Percentiles rank a stretch among this genome's conserved stretches.
phyloP scores from a whole-genome alignment of 2,888 invertebrate genomes.

The Yponomeuta plumbellus region DNA sequence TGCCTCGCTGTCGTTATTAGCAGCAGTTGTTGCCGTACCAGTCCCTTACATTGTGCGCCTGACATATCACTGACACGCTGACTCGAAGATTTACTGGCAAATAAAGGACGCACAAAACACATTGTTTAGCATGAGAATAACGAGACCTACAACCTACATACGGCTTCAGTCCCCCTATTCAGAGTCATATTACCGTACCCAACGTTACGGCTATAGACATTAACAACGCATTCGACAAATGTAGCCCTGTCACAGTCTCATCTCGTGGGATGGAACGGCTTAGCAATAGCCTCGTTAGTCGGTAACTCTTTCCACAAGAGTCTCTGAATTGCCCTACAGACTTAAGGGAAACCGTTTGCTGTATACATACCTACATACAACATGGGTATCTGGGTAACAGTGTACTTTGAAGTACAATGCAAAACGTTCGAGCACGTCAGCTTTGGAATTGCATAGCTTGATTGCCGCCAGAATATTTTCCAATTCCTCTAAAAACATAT shows the following conservation, averaged over 20 bases:
- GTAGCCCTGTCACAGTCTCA: background rate
- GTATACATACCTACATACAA: no score
- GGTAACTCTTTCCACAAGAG: no score
- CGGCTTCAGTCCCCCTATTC: background rate
- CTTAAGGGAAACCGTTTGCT: no score
- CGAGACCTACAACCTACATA: constrained; percentile 11
- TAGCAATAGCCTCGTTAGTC: background rate
- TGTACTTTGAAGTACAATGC: no score
- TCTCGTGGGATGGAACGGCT: background rate
- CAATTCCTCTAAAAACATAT: no score
- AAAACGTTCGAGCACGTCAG: no score
- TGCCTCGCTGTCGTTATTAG: no score
- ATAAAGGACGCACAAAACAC: constrained; percentile 24
- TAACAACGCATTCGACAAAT: background rate
- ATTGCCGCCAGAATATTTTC: no score
- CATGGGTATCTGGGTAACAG: no score
- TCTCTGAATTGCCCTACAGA: no score
- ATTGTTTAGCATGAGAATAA: constrained; percentile 11
- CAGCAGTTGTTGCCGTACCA: background rate
- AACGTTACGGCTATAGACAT: background rate
- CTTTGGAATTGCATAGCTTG: no score
- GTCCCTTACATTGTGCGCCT: constrained; percentile 36
- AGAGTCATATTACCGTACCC: background rate
- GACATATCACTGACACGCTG: constrained; percentile 48
- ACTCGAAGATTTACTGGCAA: constrained; percentile 35